Percentiles rank a stretch among this genome's conserved stretches.
phyloP scores from a whole-genome alignment of 1,140 invertebrate species.

The Psix sp. region DNA sequence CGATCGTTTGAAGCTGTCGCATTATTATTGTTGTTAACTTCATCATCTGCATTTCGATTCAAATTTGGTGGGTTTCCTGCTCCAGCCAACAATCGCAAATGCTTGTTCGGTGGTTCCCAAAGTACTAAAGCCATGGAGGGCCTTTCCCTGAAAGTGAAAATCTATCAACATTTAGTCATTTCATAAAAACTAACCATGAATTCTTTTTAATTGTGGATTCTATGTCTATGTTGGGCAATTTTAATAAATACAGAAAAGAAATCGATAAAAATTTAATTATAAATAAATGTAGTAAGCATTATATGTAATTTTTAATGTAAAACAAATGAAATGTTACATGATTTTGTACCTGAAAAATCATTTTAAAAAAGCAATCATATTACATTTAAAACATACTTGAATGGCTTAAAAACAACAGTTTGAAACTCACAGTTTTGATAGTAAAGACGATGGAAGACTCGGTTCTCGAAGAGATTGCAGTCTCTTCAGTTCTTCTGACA shows the following conservation, averaged over 20 bases:
- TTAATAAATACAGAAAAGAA: too few species aligned
- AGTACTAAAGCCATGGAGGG: constrained; percentile 86
- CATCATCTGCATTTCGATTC: constrained; percentile 51
- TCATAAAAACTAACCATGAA: background rate
- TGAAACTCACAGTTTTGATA: constrained; percentile 78
- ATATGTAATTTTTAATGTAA: too few species aligned
- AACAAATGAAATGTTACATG: too few species aligned
- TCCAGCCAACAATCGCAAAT: constrained; percentile 70
- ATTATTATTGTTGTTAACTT: constrained; percentile 63
- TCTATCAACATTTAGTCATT: constrained; percentile 57
- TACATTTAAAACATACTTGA: too few species aligned
- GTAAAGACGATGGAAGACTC: constrained; percentile 79
- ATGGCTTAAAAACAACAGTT: background rate
- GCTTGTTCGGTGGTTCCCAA: constrained; percentile 83
- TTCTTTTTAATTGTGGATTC: too few species aligned
- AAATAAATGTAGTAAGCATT: too few species aligned
- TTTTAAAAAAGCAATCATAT: too few species aligned
- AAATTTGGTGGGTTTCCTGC: constrained; percentile 47
- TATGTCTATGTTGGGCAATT: too few species aligned
- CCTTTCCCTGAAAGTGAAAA: constrained; percentile 78
- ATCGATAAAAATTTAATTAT: too few species aligned
- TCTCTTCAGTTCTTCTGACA: constrained; percentile 84
- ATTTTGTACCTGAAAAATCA: too few species aligned
- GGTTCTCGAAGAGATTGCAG: constrained; percentile 80
- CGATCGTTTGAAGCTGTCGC: constrained; percentile 31